These are phyloP conservation scores for Corydoras maculifer DNA, from an alignment of 2,113 vertebrate genomes.

Conservation along the genomic window DNA sequence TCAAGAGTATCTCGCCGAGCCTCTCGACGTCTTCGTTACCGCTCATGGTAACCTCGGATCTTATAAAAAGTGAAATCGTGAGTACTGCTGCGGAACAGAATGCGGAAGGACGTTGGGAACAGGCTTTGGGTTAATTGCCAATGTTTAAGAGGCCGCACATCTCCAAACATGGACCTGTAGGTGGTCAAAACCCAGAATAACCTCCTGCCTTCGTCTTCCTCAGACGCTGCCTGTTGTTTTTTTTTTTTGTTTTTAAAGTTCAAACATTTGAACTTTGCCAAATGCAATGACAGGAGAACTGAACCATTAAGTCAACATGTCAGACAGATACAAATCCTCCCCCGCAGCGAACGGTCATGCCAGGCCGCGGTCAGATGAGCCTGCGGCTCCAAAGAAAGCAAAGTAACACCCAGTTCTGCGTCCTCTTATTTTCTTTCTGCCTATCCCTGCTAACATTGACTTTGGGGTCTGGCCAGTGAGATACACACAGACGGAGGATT, in stretches of 20 bases:
- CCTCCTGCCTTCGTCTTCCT: not conserved
- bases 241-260: slow-evolving; percentile 5
- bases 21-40: not conserved
- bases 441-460: slow-evolving; percentile 36
- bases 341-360: not conserved
- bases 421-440: slow-evolving; percentile 31
- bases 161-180: slow-evolving; percentile 1
- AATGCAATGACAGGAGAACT: slow-evolving; percentile 15
- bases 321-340: slow-evolving; percentile 20
- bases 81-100: slow-evolving; percentile 1
- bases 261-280: slow-evolving; percentile 24
- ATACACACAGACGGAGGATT: slow-evolving; percentile 24
- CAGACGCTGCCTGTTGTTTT: slow-evolving; percentile 1
- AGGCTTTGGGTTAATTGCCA: not conserved
- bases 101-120: not conserved
- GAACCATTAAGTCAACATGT: slow-evolving; percentile 25
- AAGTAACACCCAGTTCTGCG: slow-evolving; percentile 31
- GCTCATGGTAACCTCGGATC: slow-evolving; percentile 4
- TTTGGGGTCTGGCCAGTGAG: slow-evolving; percentile 29
- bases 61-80: not conserved
- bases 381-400: slow-evolving; percentile 33
- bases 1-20: slow-evolving; percentile 6
- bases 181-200: slow-evolving; percentile 17
- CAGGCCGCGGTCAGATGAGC: slow-evolving; percentile 15
- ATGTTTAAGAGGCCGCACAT: not conserved